A percentile compares a stretch with the other conserved stretches of the same genome.
These are phyloP conservation scores for Platypus cylindrus DNA, from an alignment of 2,888 invertebrate genomes.

Conservation along the genomic window DNA sequence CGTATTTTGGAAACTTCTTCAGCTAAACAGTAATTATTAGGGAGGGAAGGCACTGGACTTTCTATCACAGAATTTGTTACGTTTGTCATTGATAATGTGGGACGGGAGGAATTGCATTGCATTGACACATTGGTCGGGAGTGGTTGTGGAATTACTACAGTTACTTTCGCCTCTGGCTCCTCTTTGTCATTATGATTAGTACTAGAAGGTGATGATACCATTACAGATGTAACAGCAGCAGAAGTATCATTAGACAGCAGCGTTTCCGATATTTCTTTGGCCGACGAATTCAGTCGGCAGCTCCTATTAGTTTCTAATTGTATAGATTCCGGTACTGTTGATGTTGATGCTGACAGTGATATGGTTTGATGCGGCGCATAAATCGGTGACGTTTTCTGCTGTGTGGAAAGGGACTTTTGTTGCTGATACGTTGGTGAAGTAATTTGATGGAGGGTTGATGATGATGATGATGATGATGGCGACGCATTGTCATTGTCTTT, in stretches of 20 bases:
- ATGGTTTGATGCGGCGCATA: too few species aligned
- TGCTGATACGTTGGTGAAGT: slow-evolving; percentile 1
- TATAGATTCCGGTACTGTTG: slow-evolving; percentile 10
- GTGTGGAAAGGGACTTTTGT: slow-evolving; percentile 4
- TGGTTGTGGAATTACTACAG: slow-evolving; percentile 6
- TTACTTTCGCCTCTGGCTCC: slow-evolving; percentile 7
- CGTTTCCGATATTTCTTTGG: slow-evolving; percentile 13
- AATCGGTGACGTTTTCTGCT: slow-evolving; percentile 1
- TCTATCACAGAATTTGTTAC: slow-evolving; percentile 29
- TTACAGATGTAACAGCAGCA: slow-evolving; percentile 9
- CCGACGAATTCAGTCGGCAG: slow-evolving; percentile 17
- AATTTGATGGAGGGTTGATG: slow-evolving; percentile 5
- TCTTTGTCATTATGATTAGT: too few species aligned
- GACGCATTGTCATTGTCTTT: slow-evolving; percentile 14
- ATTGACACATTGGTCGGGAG: slow-evolving; percentile 4
- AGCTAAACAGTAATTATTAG: slow-evolving; percentile 21
- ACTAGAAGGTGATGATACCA: slow-evolving; percentile 4
- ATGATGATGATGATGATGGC: too few species aligned
- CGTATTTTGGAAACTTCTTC: slow-evolving; percentile 22
- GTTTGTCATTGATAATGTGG: slow-evolving; percentile 27
- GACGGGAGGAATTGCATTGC: slow-evolving; percentile 18
- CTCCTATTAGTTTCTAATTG: too few species aligned
- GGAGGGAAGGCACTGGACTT: slow-evolving; percentile 31
- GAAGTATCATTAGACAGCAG: too few species aligned
- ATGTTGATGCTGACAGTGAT: slow-evolving; percentile 12